Evolutionary conservation across 1,140 invertebrate genomes (phyloP).

Genomic region (Glossosoma conforme): DNA sequence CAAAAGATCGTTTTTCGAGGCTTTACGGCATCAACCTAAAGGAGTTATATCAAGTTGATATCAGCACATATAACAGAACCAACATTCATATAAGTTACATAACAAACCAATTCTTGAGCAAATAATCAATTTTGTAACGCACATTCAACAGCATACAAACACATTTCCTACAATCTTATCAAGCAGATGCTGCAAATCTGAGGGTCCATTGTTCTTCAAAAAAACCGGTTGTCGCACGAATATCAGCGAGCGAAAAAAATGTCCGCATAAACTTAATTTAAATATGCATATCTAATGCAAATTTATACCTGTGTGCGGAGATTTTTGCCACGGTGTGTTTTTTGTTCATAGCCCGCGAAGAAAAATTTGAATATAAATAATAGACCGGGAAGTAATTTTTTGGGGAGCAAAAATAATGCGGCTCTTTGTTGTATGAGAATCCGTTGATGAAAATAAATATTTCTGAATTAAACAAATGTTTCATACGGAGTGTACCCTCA

Average conservation of each 20-base stretch:
- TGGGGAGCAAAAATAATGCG: conserved; percentile 5
- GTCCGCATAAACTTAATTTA: conserved; percentile 23
- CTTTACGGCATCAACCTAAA: too few relatives aligned
- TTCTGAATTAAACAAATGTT: too few relatives aligned
- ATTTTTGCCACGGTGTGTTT: conserved; percentile 20
- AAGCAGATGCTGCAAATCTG: conserved; percentile 13
- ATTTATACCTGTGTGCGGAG: conserved; percentile 23
- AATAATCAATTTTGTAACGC: too few relatives aligned
- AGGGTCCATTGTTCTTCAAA: conserved; percentile 12
- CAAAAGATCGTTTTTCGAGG: too few relatives aligned
- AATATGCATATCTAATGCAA: conserved; percentile 24
- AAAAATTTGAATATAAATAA: conserved; percentile 27
- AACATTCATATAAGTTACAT: too few relatives aligned
- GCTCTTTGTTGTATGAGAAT: neutral
- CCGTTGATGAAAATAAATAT: too few relatives aligned
- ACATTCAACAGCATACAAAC: too few relatives aligned
- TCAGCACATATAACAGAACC: too few relatives aligned
- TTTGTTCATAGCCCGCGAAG: conserved; percentile 17
- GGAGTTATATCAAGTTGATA: too few relatives aligned
- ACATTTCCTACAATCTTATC: too few relatives aligned
- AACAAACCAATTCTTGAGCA: too few relatives aligned
- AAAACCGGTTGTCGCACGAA: conserved; percentile 21
- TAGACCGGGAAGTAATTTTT: conserved; percentile 16
- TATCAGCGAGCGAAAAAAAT: conserved; percentile 7
- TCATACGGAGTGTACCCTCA: too few relatives aligned